Base-by-base conservation (phyloP, 1,140 invertebrate genomes). In the Euura lappo region DNA sequence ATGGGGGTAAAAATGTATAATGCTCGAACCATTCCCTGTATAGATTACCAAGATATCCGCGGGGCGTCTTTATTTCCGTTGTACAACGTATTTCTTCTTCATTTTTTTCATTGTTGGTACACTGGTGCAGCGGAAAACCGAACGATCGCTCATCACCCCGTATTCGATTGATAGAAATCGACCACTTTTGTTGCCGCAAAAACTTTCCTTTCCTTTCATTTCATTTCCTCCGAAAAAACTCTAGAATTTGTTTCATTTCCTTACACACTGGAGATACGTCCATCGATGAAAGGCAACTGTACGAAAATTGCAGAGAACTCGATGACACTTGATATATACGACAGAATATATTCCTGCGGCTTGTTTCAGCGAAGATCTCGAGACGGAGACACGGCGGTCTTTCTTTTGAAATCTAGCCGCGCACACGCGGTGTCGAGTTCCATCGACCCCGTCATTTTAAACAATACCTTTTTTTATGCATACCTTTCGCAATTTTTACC, bases 1-100 rank as follows among this genome's bases (percentile, higher is more conserved):
- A 70, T 44, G 60, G n/a, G 45, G 68, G 74, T 70, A 69, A 79
- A 73, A 72, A 73, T 42, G 6, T 65, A 28, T 68, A 68, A 64
- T 28, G 72, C 74, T 28, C 28, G 28, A 60, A 60, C 51, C 51
- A 60, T 60, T 60, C 51, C 28, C 28, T 28, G 51, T 60, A 8
- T 60, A 60, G 51, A 60, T 60, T 60, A 60, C 51, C 51, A 8
- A 8, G 51, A 60, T 60, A 60, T 60, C 51, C 51, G 51, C 51
- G 51, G 51, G 51, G 51, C 8, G 2, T 60, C 51, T 60, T 60
- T 60, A 60, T 60, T 60, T 60, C 51, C 51, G 51, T 60, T 60
- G 13, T 8, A 60, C 28, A 28, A 28, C 28, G 28, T 28, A 28
- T 28, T 28, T 28, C n/a, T 28, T 28, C 28, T 28, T 28, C 28